A percentile compares a stretch with the other conserved stretches of the same genome.
Evolutionary conservation across 2,888 invertebrate genomes (phyloP).

Genomic region (Pseudanteris insignis): DNA sequence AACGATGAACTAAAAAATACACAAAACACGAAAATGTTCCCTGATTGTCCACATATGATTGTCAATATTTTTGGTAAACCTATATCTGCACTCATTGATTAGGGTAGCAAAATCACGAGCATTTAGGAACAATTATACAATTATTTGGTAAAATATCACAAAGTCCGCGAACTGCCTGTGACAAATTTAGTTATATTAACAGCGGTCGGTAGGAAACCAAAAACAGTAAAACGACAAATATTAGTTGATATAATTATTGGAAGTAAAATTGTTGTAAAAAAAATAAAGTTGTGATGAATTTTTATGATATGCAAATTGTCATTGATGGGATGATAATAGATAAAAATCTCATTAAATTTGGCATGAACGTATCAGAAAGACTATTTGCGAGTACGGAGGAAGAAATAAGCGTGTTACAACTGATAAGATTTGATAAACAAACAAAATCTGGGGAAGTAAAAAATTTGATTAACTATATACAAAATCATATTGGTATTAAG

Average conservation of each 20-base stretch:
- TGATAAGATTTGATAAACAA: too few relatives aligned
- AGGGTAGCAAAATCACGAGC: slow-evolving; percentile 10
- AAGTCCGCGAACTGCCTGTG: slow-evolving; percentile 6
- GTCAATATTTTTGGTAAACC: slow-evolving; percentile 1
- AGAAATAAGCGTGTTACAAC: background rate
- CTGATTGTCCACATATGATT: slow-evolving; percentile 11
- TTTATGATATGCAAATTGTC: background rate
- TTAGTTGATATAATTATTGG: slow-evolving; percentile 3
- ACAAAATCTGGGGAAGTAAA: too few relatives aligned
- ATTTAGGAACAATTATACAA: slow-evolving; percentile 9
- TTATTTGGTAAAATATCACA: slow-evolving; percentile 5
- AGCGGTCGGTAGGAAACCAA: slow-evolving; percentile 13
- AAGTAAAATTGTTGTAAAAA: background rate
- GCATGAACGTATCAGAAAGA: background rate
- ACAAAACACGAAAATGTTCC: slow-evolving; percentile 1
- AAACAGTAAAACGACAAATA: slow-evolving; percentile 13
- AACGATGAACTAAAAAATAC: background rate
- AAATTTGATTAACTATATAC: too few relatives aligned
- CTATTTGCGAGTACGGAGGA: background rate
- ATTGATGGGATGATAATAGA: background rate
- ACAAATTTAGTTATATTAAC: slow-evolving; percentile 12
- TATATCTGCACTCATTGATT: slow-evolving; percentile 2
- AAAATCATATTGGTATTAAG: too few relatives aligned
- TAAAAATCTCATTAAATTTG: background rate
- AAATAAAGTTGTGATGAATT: slow-evolving; percentile 3